A percentile compares a stretch with the other conserved stretches of the same genome.
phyloP scores from a whole-genome alignment of 2,888 invertebrate genomes.

The Gisinianus flammeolus region DNA sequence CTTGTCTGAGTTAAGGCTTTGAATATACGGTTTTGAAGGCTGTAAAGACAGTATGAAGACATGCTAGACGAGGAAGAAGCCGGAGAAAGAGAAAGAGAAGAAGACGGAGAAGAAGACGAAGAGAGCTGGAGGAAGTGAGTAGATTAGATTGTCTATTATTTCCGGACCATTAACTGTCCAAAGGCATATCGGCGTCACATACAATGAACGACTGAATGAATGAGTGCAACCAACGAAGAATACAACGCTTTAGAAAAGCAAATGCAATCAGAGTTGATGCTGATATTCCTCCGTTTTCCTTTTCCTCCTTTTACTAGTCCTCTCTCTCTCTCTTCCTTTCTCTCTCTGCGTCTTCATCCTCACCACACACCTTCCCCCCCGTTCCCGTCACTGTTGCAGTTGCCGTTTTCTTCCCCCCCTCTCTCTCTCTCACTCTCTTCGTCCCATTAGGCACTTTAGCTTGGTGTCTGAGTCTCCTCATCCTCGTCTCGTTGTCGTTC shows the following conservation, averaged over 20 bases:
- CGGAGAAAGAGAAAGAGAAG: background rate
- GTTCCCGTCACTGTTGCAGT: background rate
- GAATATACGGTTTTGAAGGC: background rate
- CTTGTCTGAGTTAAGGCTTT: background rate
- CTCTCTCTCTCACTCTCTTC: slow-evolving; percentile 11
- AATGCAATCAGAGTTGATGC: slow-evolving; percentile 27
- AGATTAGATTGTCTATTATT: slow-evolving; percentile 47
- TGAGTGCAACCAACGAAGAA: slow-evolving; percentile 28
- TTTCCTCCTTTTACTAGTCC: background rate
- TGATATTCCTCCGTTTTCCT: slow-evolving; percentile 19
- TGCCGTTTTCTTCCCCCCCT: background rate
- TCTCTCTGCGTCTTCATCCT: background rate
- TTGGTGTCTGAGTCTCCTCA: background rate
- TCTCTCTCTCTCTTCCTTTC: slow-evolving; percentile 2
- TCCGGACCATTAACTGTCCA: slow-evolving; percentile 47
- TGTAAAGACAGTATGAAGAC: background rate
- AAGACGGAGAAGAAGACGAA: slow-evolving; percentile 6
- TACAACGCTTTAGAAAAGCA: slow-evolving; percentile 8
- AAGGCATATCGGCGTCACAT: slow-evolving; percentile 42
- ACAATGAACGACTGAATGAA: slow-evolving; percentile 34
- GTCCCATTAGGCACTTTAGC: slow-evolving; percentile 40
- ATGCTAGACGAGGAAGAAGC: slow-evolving; percentile 5
- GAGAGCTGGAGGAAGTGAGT: slow-evolving; percentile 14
- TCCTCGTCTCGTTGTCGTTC: slow-evolving; percentile 3
- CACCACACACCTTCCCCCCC: background rate